Conservation (phyloP, 1,140 invertebrate genomes). For the Lordiphosa stackelbergi region DNA sequence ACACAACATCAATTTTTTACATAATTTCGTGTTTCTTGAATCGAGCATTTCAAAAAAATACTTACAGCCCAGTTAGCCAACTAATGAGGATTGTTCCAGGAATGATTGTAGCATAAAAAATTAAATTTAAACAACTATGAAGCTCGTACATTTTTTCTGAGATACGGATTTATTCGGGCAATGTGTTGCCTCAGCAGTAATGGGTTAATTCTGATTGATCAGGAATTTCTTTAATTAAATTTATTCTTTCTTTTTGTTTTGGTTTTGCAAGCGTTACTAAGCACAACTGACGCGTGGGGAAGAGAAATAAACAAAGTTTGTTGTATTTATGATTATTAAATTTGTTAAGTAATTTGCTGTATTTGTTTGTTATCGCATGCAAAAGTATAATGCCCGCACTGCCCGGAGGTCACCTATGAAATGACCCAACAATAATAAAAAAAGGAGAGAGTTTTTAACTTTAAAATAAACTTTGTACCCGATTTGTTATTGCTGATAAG, state of each 20-base stretch:
- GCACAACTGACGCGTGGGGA: constrained; percentile 11
- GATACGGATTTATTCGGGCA: constrained; percentile 1
- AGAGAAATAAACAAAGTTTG: constrained; percentile 8
- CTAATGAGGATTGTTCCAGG: constrained; percentile 72
- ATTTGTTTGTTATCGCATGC: constrained; percentile 2
- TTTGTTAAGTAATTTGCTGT: background rate
- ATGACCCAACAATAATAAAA: constrained; percentile 3
- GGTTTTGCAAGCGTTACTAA: constrained; percentile 5
- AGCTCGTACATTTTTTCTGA: constrained; percentile 64
- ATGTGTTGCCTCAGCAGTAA: background rate
- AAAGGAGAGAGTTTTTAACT: too few species aligned
- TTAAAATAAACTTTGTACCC: constrained; percentile 10
- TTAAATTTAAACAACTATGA: constrained; percentile 66
- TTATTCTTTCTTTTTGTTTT: too few species aligned
- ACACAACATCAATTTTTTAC: constrained; percentile 18
- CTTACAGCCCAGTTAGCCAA: constrained; percentile 77
- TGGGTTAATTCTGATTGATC: constrained; percentile 1
- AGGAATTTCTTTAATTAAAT: too few species aligned
- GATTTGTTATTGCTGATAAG: constrained; percentile 14
- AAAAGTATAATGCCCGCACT: constrained; percentile 2
- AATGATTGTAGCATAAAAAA: constrained; percentile 74
- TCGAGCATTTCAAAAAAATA: constrained; percentile 35
- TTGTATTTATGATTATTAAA: background rate
- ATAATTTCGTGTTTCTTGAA: constrained; percentile 4
- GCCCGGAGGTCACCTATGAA: constrained; percentile 1